phyloP scores from a whole-genome alignment of 2,113 vertebrate genomes.

The Heptranchias perlo region DNA sequence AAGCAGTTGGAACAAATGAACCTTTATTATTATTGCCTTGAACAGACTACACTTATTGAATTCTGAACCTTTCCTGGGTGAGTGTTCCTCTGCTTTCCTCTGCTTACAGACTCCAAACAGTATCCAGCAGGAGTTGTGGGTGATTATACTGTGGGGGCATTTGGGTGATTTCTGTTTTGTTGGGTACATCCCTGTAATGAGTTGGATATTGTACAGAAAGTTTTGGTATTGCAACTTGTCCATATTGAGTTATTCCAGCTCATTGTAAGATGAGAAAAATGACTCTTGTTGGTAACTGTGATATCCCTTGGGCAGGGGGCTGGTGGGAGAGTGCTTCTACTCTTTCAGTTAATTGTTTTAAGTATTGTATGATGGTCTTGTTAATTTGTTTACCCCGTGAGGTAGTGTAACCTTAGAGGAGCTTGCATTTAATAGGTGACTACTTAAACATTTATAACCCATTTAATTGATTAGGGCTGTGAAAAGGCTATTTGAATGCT shows the following conservation, averaged over 20 bases:
- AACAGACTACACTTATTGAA: background rate
- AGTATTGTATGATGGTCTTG: background rate
- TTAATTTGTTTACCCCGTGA: background rate
- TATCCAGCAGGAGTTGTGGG: background rate
- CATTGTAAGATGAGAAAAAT: background rate
- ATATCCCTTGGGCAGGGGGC: background rate
- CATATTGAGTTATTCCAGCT: background rate
- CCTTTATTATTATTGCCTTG: background rate
- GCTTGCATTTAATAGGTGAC: background rate
- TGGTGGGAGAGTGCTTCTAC: background rate
- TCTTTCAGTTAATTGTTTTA: background rate
- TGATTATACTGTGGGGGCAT: background rate
- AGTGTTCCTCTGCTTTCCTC: background rate
- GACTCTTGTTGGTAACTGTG: background rate
- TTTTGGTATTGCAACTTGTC: background rate
- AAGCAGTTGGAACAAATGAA: background rate
- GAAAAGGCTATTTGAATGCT: background rate
- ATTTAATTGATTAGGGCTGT: background rate
- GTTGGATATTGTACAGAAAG: background rate
- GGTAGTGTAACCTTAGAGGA: background rate
- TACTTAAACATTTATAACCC: background rate
- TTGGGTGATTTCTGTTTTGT: background rate
- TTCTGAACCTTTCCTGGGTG: background rate
- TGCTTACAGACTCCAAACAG: background rate
- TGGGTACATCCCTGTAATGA: background rate